These are phyloP conservation scores for Buphagus erythrorhynchus DNA, from an alignment of 2,797 vertebrate species.

Conservation along the genomic window DNA sequence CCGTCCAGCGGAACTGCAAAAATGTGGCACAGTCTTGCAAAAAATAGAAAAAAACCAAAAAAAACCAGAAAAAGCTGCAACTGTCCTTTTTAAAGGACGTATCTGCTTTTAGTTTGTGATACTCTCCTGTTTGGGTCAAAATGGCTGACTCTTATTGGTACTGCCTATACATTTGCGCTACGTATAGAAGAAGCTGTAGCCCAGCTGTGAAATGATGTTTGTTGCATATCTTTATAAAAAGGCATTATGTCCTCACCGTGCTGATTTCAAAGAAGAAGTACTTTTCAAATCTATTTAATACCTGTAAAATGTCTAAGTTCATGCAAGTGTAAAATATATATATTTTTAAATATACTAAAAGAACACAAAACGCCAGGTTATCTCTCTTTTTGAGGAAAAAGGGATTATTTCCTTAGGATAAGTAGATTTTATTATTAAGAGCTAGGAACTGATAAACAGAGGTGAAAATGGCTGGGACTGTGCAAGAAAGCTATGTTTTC, in stretches of 20 bases:
- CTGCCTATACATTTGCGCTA: not conserved
- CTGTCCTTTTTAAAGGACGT: not conserved
- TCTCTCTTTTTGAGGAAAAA: not conserved
- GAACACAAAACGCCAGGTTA: not conserved
- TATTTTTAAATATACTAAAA: not conserved
- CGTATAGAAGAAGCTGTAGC: not conserved
- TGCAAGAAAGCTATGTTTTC: not conserved
- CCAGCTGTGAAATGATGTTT: not conserved
- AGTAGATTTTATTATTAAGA: not conserved
- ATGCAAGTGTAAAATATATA: not conserved
- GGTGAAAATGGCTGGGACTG: not conserved
- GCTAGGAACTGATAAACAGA: not conserved
- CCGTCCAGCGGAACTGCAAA: not conserved
- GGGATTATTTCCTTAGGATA: not conserved
- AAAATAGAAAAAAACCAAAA: not conserved
- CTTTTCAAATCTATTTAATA: not conserved
- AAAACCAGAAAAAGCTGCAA: too few relatives aligned
- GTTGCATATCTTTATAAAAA: not conserved
- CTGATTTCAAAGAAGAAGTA: not conserved
- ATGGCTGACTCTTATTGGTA: not conserved
- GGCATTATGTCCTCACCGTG: not conserved
- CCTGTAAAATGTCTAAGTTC: not conserved
- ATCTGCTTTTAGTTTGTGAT: not conserved
- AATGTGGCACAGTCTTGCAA: not conserved
- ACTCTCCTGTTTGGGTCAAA: not conserved